These are phyloP conservation scores for Drosophila fulvimacula DNA, from an alignment of 2,888 invertebrate species.

Conservation along the genomic window DNA sequence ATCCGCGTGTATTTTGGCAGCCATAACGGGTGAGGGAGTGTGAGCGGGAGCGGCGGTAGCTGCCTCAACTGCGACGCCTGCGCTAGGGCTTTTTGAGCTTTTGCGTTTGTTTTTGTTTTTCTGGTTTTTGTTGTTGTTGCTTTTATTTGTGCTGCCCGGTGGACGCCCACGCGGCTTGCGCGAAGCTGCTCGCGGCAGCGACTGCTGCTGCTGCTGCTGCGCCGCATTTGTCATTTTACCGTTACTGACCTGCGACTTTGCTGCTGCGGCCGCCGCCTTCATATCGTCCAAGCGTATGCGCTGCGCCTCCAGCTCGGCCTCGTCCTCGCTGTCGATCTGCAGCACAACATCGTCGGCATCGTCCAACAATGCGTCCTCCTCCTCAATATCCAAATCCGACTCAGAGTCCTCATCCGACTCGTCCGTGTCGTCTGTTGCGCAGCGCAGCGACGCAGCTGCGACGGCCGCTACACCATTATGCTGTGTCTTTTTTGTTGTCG, in stretches of 20 bases:
- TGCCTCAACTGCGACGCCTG: constrained; percentile 50
- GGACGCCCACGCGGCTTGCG: constrained; percentile 69
- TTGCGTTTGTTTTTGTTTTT: constrained; percentile 58
- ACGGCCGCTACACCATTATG: constrained; percentile 75
- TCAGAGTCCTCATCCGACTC: constrained; percentile 64
- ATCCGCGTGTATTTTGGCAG: constrained; percentile 66
- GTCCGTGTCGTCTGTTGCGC: constrained; percentile 60
- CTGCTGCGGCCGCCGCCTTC: constrained; percentile 55
- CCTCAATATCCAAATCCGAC: constrained; percentile 69
- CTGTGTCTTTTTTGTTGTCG: constrained; percentile 63
- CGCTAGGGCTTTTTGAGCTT: constrained; percentile 59
- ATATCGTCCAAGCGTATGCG: constrained; percentile 78
- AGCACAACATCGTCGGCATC: constrained; percentile 72
- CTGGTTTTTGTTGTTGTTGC: constrained; percentile 38
- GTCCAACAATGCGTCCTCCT: constrained; percentile 64
- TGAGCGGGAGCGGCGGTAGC: neutral
- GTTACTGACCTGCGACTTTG: constrained; percentile 63
- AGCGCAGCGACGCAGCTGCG: constrained; percentile 68
- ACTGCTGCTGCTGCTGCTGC: constrained; percentile 22
- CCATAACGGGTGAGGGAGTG: constrained; percentile 8
- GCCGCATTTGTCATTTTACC: constrained; percentile 39
- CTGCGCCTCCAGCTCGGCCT: constrained; percentile 81
- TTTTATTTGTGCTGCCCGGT: constrained; percentile 55
- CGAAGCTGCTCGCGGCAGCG: constrained; percentile 17
- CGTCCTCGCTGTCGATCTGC: constrained; percentile 81